Conservation (phyloP, 2,113 vertebrate species). For the Aleadryas rufinucha region DNA sequence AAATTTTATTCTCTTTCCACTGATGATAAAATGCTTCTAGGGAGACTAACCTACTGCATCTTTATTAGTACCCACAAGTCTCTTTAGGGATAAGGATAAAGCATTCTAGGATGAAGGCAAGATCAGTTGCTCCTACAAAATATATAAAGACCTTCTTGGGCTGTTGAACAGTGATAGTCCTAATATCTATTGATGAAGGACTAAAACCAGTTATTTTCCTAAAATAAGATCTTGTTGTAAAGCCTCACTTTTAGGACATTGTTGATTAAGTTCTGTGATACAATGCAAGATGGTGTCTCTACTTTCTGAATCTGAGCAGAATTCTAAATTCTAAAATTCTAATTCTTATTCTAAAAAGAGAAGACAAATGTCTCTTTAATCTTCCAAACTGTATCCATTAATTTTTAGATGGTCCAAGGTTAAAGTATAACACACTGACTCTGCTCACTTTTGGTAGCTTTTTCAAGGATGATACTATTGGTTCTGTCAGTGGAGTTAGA, state of each 20-base stretch:
- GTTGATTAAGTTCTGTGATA: not conserved
- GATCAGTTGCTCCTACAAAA: not conserved
- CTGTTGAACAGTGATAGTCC: not conserved
- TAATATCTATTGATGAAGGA: not conserved
- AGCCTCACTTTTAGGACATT: not conserved
- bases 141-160: accelerated
- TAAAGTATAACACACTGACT: not conserved
- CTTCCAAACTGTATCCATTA: not conserved
- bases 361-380: not conserved
- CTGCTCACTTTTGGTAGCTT: accelerated
- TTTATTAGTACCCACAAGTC: not conserved
- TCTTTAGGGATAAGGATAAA: not conserved
- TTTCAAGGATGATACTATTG: not conserved
- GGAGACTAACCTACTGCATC: not conserved
- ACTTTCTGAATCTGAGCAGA: not conserved
- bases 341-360: not conserved
- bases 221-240: not conserved
- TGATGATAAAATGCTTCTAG: not conserved
- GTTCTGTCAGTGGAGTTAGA: not conserved
- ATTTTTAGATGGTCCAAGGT: not conserved
- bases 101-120: not conserved
- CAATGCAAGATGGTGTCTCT: not conserved
- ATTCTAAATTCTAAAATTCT: no score
- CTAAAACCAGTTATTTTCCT: not conserved
- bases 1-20: not conserved